These are phyloP conservation scores for Hucho hucho DNA, from an alignment of 2,113 vertebrate species.

Conservation along the genomic window DNA sequence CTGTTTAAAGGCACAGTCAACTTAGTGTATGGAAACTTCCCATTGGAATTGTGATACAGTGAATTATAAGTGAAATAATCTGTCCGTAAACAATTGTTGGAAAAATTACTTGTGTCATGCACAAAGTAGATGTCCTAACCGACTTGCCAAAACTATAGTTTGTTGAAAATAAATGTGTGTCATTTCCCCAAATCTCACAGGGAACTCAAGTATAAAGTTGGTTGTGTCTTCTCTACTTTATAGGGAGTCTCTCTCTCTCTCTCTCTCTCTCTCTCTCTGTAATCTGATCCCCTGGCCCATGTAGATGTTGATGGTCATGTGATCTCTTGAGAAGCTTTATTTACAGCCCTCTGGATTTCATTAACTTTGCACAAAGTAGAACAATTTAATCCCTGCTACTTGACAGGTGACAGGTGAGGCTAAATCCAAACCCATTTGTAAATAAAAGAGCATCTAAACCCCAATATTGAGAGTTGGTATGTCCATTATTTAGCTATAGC, in stretches of 20 bases:
- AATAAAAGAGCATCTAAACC: neutral
- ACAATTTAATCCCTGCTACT: neutral
- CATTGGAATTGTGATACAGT: too few species aligned
- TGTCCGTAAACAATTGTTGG: too few species aligned
- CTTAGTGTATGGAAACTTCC: too few species aligned
- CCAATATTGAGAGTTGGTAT: neutral
- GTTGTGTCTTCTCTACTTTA: neutral
- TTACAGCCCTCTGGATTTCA: constrained; percentile 19
- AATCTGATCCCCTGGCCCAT: constrained; percentile 7
- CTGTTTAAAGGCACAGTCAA: too few species aligned
- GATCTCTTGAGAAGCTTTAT: constrained; percentile 26
- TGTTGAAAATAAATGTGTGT: neutral
- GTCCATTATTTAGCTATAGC: neutral
- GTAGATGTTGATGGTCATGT: constrained; percentile 1
- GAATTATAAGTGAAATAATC: too few species aligned
- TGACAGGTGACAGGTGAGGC: neutral
- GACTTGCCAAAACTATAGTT: too few species aligned
- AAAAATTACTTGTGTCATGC: too few species aligned
- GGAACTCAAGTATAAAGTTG: neutral
- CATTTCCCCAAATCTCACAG: neutral
- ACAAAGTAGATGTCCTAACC: too few species aligned
- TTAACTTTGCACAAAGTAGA: neutral
- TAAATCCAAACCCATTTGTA: neutral
- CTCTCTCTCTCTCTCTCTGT: neutral
- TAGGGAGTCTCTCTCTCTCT: neutral